These are phyloP conservation scores for Saccopteryx bilineata DNA, from an alignment of 2,113 vertebrate species.

Conservation along the genomic window DNA sequence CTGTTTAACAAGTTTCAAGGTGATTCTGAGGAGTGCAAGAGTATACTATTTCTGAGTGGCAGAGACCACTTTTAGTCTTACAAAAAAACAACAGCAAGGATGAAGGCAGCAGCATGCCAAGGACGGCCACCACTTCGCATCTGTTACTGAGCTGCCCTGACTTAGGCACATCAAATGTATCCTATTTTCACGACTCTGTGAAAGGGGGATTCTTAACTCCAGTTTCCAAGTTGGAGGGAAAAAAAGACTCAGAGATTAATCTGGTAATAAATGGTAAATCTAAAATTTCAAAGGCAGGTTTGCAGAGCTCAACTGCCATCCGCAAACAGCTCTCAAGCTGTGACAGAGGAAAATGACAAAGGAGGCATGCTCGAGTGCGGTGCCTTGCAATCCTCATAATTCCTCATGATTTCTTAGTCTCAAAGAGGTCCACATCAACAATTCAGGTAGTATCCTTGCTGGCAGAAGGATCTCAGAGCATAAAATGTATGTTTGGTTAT, in stretches of 20 bases:
- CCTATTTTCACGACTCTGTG: neutral
- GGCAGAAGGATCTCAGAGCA: neutral
- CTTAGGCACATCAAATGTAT: neutral
- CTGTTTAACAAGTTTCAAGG: neutral
- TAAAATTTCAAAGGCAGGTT: neutral
- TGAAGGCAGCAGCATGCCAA: too few species aligned
- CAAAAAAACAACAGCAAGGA: neutral
- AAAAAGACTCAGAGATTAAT: neutral
- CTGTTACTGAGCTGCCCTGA: neutral
- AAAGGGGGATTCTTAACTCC: neutral
- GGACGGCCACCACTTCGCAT: fast-evolving
- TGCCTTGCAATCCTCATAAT: neutral
- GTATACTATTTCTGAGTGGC: too few species aligned
- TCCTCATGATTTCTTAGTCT: neutral
- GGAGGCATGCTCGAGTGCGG: fast-evolving
- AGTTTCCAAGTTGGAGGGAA: neutral
- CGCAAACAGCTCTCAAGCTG: neutral
- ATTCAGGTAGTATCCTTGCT: neutral
- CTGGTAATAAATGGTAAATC: neutral
- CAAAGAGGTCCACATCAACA: neutral
- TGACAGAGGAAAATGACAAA: neutral
- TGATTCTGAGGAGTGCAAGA: neutral
- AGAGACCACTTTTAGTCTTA: neutral
- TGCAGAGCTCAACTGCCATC: neutral
- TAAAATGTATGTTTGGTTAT: neutral